Conservation (phyloP, 2,888 invertebrate species). For the Melanotus villosus region DNA sequence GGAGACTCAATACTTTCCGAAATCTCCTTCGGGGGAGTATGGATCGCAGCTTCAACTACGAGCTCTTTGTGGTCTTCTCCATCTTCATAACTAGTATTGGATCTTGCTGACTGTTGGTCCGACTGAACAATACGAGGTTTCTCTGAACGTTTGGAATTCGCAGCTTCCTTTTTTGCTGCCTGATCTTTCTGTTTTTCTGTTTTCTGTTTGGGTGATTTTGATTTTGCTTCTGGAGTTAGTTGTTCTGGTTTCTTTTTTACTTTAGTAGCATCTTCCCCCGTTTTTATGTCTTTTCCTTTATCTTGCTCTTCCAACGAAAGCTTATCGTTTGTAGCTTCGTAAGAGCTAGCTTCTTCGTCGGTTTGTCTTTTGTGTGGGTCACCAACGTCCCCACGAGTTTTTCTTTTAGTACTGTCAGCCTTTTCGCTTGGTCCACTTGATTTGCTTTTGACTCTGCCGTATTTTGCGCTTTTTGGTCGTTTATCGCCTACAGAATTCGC, state of each 20-base stretch:
- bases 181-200: not conserved
- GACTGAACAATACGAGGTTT: slow-evolving; percentile 27
- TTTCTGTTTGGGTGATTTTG: not conserved
- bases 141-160: not conserved
- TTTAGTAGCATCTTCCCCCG: no score
- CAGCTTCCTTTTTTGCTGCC: not conserved
- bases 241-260: no score
- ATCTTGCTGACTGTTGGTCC: slow-evolving; percentile 59
- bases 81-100: slow-evolving; percentile 64
- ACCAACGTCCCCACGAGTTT: not conserved
- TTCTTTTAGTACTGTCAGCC: not conserved
- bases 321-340: no score
- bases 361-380: not conserved
- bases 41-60: slow-evolving; percentile 65
- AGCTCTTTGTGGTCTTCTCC: slow-evolving; percentile 60
- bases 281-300: no score
- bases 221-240: not conserved
- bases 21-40: slow-evolving; percentile 60
- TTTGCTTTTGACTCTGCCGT: slow-evolving; percentile 25
- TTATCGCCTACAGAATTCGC: slow-evolving; percentile 44
- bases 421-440: not conserved
- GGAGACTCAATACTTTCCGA: not conserved
- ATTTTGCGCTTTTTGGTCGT: slow-evolving; percentile 59
- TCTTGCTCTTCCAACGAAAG: no score
- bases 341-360: not conserved